Evolutionary conservation across 2,888 invertebrate genomes (phyloP), one percentile per base, ranked within the genome.

Genomic region (Agrenia bidenticulata): DNA sequence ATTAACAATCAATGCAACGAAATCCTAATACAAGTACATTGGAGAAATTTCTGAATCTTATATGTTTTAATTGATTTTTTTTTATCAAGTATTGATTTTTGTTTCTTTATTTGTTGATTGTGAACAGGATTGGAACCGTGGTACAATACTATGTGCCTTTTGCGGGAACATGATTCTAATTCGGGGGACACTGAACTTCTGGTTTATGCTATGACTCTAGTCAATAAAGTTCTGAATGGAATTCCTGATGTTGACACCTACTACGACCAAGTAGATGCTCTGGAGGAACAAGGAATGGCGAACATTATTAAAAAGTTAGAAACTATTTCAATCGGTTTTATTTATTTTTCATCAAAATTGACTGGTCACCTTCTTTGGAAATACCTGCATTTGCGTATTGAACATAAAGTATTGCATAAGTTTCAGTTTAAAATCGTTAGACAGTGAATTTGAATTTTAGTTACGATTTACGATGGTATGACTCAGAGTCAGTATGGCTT

Each of bases 221-320:
- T 99, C 77, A 99, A 99, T 81, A 93, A 94, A 82, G 92, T 94
- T 55, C 82, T 97, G 41, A 94, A 92, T 78, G 94, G 94, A 39
- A 86, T 96, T 60, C 92, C 92, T 1, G 95, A 96, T 81, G 92
- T 94, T 81, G 95, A 98, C 79, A 90, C 92, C 23, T 99, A 96
- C 81, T 99, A 97, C 79, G 97, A 99, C 80, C 93, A 99, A 79
- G 92, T 95, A 2, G 98, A 99, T 81, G 87, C 90, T 23, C 82
- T 99, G 72, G 98, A 98, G 79, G 94, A 96, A 75, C 95, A 93
- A 79, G 92, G 92, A 23, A 92, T 94, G 81, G 92, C 93, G 79
- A 85, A 87, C 58, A 88, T 93, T 27, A 89, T 93, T 74, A 89
- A 91, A 78, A 84, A 90, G 79, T 81, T 72, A 73, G 76, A 71